Conservation (phyloP, 2,797 vertebrate genomes). For the Bradypodion ventrale region DNA sequence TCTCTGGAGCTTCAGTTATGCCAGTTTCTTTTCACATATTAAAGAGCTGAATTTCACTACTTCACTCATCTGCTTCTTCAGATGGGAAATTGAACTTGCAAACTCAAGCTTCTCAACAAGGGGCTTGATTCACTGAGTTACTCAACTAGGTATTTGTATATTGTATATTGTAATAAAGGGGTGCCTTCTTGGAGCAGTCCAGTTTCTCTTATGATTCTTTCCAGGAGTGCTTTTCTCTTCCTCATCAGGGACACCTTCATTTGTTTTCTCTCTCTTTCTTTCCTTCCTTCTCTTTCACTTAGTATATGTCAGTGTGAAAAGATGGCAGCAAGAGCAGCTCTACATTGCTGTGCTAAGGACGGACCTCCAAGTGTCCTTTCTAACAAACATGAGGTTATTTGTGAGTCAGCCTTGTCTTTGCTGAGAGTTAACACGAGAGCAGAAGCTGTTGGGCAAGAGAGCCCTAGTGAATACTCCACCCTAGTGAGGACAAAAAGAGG, state of each 20-base stretch:
- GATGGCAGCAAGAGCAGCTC: background rate
- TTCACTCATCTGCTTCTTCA: no score
- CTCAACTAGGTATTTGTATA: background rate
- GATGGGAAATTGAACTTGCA: no score
- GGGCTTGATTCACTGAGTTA: no score
- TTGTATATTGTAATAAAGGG: background rate
- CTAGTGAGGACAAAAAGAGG: background rate
- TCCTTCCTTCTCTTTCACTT: no score
- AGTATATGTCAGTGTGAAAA: background rate
- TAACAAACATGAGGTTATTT: background rate
- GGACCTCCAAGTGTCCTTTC: no score
- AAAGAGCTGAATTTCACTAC: no score
- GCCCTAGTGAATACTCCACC: background rate
- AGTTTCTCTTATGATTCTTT: background rate
- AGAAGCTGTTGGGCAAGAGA: background rate
- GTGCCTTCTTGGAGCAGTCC: background rate
- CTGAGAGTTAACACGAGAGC: background rate
- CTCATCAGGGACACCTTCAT: background rate
- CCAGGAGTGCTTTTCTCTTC: no score
- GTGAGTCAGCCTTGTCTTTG: background rate
- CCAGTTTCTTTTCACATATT: no score
- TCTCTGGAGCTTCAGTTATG: no score
- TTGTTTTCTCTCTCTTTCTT: no score
- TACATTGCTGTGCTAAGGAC: no score
- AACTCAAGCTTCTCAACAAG: no score